A percentile compares a stretch with the other conserved stretches of the same genome.
phyloP scores from a whole-genome alignment of 2,888 invertebrate genomes.

The Drosophila greeni region DNA sequence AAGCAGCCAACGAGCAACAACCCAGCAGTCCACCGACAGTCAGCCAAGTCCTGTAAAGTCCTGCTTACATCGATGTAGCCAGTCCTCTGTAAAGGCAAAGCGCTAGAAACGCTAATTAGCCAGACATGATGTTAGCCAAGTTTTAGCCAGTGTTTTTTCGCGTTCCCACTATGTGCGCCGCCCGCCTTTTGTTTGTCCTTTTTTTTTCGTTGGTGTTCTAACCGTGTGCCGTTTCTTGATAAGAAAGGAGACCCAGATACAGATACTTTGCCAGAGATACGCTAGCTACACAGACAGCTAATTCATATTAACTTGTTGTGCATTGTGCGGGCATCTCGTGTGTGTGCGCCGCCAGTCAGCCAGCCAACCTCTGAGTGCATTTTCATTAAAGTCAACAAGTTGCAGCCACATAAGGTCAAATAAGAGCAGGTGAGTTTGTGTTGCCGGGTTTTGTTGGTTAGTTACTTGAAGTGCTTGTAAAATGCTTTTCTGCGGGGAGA shows the following conservation, averaged over 20 bases:
- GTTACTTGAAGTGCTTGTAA: conserved; percentile 34
- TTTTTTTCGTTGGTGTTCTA: conserved; percentile 32
- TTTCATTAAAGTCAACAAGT: conserved; percentile 73
- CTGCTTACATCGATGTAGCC: conserved; percentile 58
- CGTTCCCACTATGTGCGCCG: conserved; percentile 30
- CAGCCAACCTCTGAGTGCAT: conserved; percentile 50
- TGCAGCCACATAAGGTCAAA: conserved; percentile 53
- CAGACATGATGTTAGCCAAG: conserved; percentile 33
- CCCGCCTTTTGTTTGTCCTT: conserved; percentile 32
- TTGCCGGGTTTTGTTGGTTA: conserved; percentile 24
- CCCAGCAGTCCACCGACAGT: conserved; percentile 13
- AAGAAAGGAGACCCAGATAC: conserved; percentile 37
- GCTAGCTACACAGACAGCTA: conserved; percentile 29
- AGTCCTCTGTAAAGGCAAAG: conserved; percentile 31
- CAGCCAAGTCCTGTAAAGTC: conserved; percentile 55
- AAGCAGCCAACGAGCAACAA: conserved; percentile 7
- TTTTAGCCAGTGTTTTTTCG: conserved; percentile 32
- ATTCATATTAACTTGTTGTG: conserved; percentile 54
- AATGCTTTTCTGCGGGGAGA: conserved; percentile 20
- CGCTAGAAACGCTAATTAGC: conserved; percentile 34
- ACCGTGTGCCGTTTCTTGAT: conserved; percentile 43
- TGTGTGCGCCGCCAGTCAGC: conserved; percentile 25
- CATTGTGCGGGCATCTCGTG: conserved; percentile 18
- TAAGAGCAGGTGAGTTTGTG: conserved; percentile 59
- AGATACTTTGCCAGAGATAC: conserved; percentile 26